A percentile compares a stretch with the other conserved stretches of the same genome.
phyloP scores from a whole-genome alignment of 1,140 invertebrate genomes.

The Platyscapa corneri region DNA sequence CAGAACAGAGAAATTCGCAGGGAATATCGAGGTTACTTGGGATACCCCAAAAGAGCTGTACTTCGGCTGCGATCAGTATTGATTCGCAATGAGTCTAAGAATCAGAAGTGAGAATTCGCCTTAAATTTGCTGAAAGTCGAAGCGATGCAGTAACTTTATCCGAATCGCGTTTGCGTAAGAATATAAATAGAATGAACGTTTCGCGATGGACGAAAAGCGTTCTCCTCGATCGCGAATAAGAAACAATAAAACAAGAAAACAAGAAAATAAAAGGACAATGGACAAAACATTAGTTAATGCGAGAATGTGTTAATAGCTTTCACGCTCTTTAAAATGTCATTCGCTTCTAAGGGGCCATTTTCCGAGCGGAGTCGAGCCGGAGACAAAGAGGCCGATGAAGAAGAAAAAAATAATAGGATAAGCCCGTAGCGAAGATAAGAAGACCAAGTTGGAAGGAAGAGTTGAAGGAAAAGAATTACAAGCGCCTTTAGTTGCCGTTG shows the following conservation, averaged over 20 bases:
- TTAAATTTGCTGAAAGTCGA: background rate
- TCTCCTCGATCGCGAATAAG: too few relatives aligned
- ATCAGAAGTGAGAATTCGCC: background rate
- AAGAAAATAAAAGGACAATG: background rate
- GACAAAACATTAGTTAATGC: background rate
- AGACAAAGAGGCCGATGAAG: background rate
- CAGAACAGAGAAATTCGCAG: background rate
- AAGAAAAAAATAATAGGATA: background rate
- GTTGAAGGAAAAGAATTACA: background rate
- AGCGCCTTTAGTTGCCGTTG: background rate
- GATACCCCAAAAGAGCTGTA: background rate
- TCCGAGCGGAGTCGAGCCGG: background rate
- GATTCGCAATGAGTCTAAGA: background rate
- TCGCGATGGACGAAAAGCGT: too few relatives aligned
- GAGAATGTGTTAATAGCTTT: background rate
- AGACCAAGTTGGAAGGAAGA: background rate
- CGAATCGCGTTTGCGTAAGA: too few relatives aligned
- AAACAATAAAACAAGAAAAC: too few relatives aligned
- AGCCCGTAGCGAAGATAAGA: background rate
- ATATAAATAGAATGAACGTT: too few relatives aligned
- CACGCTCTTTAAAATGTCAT: background rate
- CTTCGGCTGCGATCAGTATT: background rate
- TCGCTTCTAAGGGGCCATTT: background rate
- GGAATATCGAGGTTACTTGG: background rate
- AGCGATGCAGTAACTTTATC: too few relatives aligned